Evolutionary conservation across 2,113 vertebrate genomes (phyloP).

Genomic region (Sylvia atricapilla): DNA sequence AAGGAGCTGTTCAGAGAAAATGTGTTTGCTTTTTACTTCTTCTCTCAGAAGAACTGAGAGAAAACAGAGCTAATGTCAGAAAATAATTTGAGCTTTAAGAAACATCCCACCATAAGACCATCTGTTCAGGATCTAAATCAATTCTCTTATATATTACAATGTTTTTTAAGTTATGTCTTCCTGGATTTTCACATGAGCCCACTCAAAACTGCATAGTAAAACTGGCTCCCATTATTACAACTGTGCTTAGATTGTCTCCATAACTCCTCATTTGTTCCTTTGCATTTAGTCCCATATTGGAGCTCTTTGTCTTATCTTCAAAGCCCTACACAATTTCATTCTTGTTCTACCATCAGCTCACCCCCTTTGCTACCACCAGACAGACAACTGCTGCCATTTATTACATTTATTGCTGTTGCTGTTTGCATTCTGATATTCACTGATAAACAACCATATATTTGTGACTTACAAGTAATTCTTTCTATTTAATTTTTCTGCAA

Average conservation of each 20-base stretch:
- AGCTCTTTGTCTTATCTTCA: slow-evolving; percentile 8
- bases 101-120: background rate
- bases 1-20: background rate
- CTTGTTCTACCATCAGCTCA: background rate
- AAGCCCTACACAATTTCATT: background rate
- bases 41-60: background rate
- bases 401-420: background rate
- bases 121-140: background rate
- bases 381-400: background rate
- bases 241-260: background rate
- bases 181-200: background rate
- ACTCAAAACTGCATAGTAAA: background rate
- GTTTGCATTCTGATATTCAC: background rate
- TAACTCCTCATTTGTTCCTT: background rate
- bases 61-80: background rate
- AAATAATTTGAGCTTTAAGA: slow-evolving; percentile 3
- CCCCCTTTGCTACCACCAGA: background rate
- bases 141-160: background rate
- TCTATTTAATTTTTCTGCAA: slow-evolving; percentile 27
- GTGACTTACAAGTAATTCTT: background rate
- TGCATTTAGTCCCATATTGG: background rate
- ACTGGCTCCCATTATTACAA: background rate
- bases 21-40: background rate
- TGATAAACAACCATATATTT: background rate
- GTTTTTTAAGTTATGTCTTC: background rate